phyloP scores from a whole-genome alignment of 2,797 vertebrate genomes.

The Linurgus olivaceus region DNA sequence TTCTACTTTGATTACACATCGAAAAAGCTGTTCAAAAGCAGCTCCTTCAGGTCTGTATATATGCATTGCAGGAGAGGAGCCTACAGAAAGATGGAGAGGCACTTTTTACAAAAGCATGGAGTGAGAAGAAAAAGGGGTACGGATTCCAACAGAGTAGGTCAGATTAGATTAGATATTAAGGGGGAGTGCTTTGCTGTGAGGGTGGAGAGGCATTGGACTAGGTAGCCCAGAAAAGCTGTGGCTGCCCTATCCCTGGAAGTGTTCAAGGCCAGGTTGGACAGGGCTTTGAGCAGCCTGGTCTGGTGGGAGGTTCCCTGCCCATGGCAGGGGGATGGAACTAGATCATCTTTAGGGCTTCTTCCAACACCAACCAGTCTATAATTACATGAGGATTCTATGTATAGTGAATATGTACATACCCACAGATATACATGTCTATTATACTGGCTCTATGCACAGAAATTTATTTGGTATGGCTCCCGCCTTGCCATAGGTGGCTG shows the following conservation, averaged over 20 bases:
- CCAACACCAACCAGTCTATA: not conserved
- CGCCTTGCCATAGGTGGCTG: not conserved
- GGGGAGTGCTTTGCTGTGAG: not conserved
- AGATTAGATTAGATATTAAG: not conserved
- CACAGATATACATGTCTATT: accelerated
- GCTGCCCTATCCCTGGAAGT: not conserved
- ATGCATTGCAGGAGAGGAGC: not conserved
- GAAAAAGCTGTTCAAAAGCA: not conserved
- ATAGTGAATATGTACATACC: accelerated
- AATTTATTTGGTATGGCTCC: not conserved
- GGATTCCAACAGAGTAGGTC: not conserved
- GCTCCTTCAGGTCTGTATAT: not conserved
- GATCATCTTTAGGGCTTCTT: not conserved
- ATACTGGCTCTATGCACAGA: not conserved
- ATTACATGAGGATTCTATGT: not conserved
- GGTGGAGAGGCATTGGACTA: not conserved
- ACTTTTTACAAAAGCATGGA: not conserved
- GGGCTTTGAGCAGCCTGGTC: not conserved
- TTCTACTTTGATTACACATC: not conserved
- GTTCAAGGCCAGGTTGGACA: not conserved
- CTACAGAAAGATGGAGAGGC: not conserved
- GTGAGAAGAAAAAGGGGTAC: not conserved
- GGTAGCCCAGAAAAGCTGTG: not conserved
- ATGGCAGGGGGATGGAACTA: not conserved
- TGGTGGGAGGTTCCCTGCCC: not conserved